Base-by-base conservation (phyloP, 2,797 vertebrate genomes). In the Hydrolagus colliei region DNA sequence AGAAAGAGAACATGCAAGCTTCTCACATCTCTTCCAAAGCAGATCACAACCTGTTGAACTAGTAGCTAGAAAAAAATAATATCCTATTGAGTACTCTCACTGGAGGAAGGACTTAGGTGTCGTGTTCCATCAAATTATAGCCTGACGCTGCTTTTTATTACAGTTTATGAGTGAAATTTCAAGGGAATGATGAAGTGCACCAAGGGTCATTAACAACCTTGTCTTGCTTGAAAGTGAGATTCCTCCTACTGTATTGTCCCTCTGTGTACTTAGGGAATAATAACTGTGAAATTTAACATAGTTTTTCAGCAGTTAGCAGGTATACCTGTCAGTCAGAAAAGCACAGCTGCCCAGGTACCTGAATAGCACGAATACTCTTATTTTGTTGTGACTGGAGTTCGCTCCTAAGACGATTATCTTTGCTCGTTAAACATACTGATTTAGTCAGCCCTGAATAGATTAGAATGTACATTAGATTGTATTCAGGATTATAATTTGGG, bases 51-150 rank as follows among this genome's bases (percentile, higher is more conserved):
- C 32, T 75, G 73, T 52, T 75, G 73, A 75, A 75, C 35, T 76
- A 52, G 41, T 59, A 41, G 59, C 41, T 41, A 76, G 41, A 20
- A 35, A 6, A 52, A 9, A 9, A 16, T 59, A 76, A 59, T 18
- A 76, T 41, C 41, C 41, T 52, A 59, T 76, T 76, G 32, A 59
- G 74, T 76, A 59, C 2, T 76, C 41, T 52, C 74, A 76, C 74
- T 76, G 74, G 41, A 76, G 74, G 41, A 76, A 76, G 41, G 18
- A 76, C 41, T 8, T 76, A 20, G 35, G 41, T 76, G 74, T 20
- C 74, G 52, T 76, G 74, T 76, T 76, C 74, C 41, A 76, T 52
- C 74, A 76, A 76, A 10, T 76, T 76, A 76, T 13, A 76, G 74
- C 59, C 74, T 2, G 74, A 76, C 52, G 59, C 14, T 52, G 74